Percentiles rank a stretch among this genome's conserved stretches.
phyloP scores from a whole-genome alignment of 2,888 invertebrate species.

The Heliconius ethilla region DNA sequence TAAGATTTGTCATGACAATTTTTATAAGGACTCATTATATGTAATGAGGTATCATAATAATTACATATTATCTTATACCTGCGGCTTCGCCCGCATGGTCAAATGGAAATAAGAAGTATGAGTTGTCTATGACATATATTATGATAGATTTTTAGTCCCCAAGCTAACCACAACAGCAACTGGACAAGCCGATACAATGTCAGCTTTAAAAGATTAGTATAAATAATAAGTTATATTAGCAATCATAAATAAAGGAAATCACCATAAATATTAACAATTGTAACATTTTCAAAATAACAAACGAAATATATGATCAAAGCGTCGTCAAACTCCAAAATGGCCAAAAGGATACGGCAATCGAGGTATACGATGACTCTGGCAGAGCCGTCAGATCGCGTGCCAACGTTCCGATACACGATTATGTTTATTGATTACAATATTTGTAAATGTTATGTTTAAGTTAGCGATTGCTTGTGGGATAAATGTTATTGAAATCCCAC shows the following conservation, averaged over 20 bases:
- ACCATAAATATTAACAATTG: not conserved
- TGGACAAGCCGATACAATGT: too few species aligned
- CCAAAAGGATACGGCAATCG: conserved; percentile 34
- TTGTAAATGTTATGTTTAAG: conserved; percentile 14
- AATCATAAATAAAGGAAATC: not conserved
- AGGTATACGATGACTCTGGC: conserved; percentile 53
- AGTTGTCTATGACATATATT: too few species aligned
- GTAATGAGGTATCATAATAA: too few species aligned
- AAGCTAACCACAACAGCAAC: too few species aligned
- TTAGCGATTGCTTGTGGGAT: not conserved
- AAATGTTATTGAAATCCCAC: conserved; percentile 4
- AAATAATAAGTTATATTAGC: too few species aligned
- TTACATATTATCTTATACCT: too few species aligned
- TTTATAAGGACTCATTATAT: too few species aligned
- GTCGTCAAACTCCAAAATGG: not conserved
- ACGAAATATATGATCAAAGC: conserved; percentile 18
- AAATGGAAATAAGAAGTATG: too few species aligned
- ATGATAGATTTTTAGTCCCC: too few species aligned
- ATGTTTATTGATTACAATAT: conserved; percentile 20
- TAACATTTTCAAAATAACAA: not conserved
- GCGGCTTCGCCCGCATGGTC: too few species aligned
- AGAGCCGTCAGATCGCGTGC: conserved; percentile 59
- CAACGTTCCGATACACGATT: conserved; percentile 44
- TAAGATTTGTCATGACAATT: too few species aligned
- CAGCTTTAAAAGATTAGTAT: too few species aligned